Conservation (phyloP, 30 jellyfish, hydroid and myxozoan genomes). For the Aurelia sp. region DNA sequence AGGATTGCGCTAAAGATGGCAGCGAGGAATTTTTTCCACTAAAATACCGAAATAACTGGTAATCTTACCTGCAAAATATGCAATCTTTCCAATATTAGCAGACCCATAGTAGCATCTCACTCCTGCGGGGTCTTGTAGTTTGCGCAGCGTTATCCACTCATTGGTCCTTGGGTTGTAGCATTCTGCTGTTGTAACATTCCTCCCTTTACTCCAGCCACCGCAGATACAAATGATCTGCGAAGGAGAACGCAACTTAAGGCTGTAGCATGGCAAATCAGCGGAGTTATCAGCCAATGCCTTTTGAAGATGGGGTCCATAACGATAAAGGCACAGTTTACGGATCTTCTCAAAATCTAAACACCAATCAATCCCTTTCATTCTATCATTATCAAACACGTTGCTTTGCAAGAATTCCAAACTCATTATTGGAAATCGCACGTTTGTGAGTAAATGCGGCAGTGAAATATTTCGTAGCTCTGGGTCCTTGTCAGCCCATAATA, state of each 20-base stretch:
- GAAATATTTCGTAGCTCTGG: conserved; percentile 40
- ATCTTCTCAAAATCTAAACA: conserved; percentile 30
- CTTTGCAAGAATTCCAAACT: conserved; percentile 42
- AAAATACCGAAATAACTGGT: background rate
- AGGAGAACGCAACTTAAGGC: conserved; percentile 60
- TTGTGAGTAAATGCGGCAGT: conserved; percentile 47
- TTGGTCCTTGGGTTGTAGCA: conserved; percentile 71
- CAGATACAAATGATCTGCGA: conserved; percentile 60
- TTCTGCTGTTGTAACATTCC: conserved; percentile 73
- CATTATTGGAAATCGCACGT: conserved; percentile 79
- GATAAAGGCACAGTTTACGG: conserved; percentile 46
- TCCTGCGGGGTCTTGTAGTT: conserved; percentile 73
- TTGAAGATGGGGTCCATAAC: conserved; percentile 19
- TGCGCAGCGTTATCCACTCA: conserved; percentile 53
- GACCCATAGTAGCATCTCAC: conserved; percentile 83
- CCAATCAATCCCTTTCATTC: conserved; percentile 9
- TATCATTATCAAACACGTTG: conserved; percentile 32
- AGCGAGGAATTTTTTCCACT: too few species aligned
- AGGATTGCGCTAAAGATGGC: too few species aligned
- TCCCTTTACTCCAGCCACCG: conserved; percentile 95
- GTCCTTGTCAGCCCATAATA: conserved; percentile 77
- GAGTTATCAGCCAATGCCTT: conserved; percentile 36
- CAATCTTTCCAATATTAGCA: conserved; percentile 19
- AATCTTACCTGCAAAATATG: conserved; percentile 59
- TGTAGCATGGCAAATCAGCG: conserved; percentile 51